Conservation (phyloP, 2,113 vertebrate genomes). For the Crocuta crocuta region DNA sequence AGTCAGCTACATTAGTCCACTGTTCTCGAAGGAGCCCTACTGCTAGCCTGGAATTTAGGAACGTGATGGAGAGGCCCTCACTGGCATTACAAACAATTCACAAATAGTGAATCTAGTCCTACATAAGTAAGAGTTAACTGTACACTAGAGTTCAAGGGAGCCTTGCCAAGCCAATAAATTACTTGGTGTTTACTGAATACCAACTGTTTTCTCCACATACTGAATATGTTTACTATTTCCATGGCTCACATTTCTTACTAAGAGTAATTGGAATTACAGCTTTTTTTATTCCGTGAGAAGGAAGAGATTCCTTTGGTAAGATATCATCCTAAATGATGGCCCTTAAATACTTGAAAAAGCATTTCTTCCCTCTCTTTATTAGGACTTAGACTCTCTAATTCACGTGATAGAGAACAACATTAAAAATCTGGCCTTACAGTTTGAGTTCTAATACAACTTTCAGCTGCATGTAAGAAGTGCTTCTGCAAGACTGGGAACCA, state of each 20-base stretch:
- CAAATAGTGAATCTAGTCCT: background rate
- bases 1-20: background rate
- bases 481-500: background rate
- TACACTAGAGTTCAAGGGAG: constrained; percentile 30
- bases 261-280: constrained; percentile 36
- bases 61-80: background rate
- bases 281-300: constrained; percentile 9
- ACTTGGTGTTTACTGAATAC: constrained; percentile 67
- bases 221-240: constrained; percentile 61
- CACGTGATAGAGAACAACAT: background rate
- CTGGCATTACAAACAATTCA: background rate
- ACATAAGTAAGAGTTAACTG: constrained; percentile 68
- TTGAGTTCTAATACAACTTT: background rate
- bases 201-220: constrained; percentile 42
- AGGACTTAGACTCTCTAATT: background rate
- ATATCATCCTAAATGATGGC: constrained; percentile 26
- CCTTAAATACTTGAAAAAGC: constrained; percentile 22
- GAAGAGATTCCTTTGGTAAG: constrained; percentile 46
- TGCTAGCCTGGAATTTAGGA: background rate
- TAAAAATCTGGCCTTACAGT: background rate
- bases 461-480: background rate
- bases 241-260: constrained; percentile 61
- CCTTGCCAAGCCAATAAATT: constrained; percentile 70
- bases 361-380: background rate
- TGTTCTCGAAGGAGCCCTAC: background rate